phyloP scores from a whole-genome alignment of 2,888 invertebrate species.

The Pammene fasciana region DNA sequence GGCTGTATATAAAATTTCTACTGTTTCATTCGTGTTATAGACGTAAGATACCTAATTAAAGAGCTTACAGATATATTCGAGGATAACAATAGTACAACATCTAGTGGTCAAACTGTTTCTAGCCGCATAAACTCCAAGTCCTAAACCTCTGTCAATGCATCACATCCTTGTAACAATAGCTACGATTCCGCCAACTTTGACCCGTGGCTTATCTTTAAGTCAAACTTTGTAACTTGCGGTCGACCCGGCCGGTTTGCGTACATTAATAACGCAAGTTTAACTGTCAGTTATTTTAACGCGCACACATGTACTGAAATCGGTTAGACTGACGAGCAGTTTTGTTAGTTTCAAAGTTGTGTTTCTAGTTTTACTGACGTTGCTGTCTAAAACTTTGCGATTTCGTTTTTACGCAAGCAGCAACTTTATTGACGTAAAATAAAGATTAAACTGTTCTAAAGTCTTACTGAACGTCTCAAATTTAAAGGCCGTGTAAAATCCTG shows the following conservation, averaged over 20 bases:
- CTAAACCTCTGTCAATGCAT: slow-evolving; percentile 15
- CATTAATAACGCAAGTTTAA: slow-evolving; percentile 34
- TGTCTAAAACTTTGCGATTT: no score
- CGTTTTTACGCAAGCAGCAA: no score
- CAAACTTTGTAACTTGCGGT: slow-evolving; percentile 34
- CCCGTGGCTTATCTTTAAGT: slow-evolving; percentile 37
- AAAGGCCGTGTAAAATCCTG: no score
- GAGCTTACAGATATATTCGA: no score
- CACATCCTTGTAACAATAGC: slow-evolving; percentile 14
- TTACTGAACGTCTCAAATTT: no score
- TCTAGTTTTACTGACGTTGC: no score
- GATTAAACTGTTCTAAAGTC: no score
- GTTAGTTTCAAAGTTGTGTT: neutral
- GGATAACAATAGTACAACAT: no score
- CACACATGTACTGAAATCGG: slow-evolving; percentile 3
- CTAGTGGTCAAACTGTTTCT: neutral
- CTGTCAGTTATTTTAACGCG: slow-evolving; percentile 18
- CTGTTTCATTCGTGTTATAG: no score
- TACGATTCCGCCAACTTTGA: slow-evolving; percentile 28
- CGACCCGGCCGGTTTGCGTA: slow-evolving; percentile 30
- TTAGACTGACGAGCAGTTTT: neutral
- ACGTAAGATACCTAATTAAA: no score
- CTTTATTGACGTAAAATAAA: no score
- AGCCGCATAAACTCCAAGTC: neutral
- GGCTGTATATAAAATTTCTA: no score